Evolutionary conservation across 2,888 invertebrate species (phyloP), one percentile per base, ranked within the genome.

Genomic region (Masnerella sp.): DNA sequence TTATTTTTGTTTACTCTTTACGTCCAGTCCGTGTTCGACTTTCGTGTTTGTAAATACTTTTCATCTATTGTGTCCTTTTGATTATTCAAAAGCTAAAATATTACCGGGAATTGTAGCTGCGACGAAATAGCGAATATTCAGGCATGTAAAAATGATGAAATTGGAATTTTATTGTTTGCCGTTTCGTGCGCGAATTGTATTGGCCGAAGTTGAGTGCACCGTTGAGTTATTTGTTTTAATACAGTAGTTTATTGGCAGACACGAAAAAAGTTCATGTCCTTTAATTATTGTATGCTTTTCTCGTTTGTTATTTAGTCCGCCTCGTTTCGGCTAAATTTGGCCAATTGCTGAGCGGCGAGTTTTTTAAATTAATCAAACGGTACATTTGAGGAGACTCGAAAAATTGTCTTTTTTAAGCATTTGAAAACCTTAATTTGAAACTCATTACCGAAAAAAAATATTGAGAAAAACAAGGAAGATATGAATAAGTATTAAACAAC

Each of bases 1-100:
- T n/a, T n/a, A n/a, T n/a, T n/a, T n/a, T n/a, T n/a, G n/a, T n/a
- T n/a, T n/a, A n/a, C n/a, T n/a, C n/a, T n/a, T n/a, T n/a, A n/a
- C n/a, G n/a, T n/a, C n/a, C n/a, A n/a, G n/a, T n/a, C n/a, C n/a
- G n/a, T n/a, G n/a, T 7, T 20, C 9, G 18, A 11, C 17, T 42
- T 42, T 20, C 22, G n/a, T 42, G 4, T 28, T 2, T 22, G 15
- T 7, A 20, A 5, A 14, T 12, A 25, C 32, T 30, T 49, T 32
- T 2, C 2, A 42, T 30, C 11, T 14, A 42, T 12, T 54, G 30
- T 30, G 3, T 25, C 17, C 17, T 14, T 52, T 38, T 12, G 5
- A 38, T 56, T 56, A 43, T 28, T 56, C 32, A 32, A 43, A 18
- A 43, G 42, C n/a, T 45, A 45, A 58, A 58, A 32, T 58, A 58